Evolutionary conservation across 2,888 invertebrate genomes (phyloP).

Genomic region (Meteorus cinctellus): DNA sequence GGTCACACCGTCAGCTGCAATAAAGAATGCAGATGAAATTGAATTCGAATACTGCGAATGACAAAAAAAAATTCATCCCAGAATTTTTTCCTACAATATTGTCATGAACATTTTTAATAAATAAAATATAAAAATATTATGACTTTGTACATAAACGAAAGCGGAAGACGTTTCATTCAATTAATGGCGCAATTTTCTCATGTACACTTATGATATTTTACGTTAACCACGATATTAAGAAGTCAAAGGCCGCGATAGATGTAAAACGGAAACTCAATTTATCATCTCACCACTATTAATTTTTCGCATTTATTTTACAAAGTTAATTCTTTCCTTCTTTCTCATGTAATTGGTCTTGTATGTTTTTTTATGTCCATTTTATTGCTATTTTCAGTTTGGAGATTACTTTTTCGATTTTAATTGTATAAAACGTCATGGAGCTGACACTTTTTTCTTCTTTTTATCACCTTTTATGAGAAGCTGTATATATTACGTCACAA

Average conservation of each 20-base stretch:
- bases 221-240: constrained; percentile 13
- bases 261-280: constrained; percentile 40
- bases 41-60: background rate
- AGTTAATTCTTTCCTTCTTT: background rate
- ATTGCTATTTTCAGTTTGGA: background rate
- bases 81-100: background rate
- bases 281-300: constrained; percentile 46
- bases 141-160: background rate
- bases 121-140: background rate
- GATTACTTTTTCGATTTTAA: background rate
- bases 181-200: constrained; percentile 25
- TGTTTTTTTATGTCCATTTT: background rate
- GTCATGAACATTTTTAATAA: background rate
- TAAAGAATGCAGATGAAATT: constrained; percentile 34
- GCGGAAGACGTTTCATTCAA: constrained; percentile 9
- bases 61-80: background rate
- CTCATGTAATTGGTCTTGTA: background rate
- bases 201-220: constrained; percentile 16
- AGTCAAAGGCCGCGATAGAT: constrained; percentile 43
- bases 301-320: background rate
- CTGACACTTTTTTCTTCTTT: background rate
- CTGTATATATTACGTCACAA: background rate
- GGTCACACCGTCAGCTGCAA: constrained; percentile 96
- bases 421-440: background rate
- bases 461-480: background rate